A percentile compares a stretch with the other conserved stretches of the same genome.
These are phyloP conservation scores for Gymnobelideus leadbeateri DNA, from an alignment of 2,113 vertebrate genomes.

Conservation along the genomic window DNA sequence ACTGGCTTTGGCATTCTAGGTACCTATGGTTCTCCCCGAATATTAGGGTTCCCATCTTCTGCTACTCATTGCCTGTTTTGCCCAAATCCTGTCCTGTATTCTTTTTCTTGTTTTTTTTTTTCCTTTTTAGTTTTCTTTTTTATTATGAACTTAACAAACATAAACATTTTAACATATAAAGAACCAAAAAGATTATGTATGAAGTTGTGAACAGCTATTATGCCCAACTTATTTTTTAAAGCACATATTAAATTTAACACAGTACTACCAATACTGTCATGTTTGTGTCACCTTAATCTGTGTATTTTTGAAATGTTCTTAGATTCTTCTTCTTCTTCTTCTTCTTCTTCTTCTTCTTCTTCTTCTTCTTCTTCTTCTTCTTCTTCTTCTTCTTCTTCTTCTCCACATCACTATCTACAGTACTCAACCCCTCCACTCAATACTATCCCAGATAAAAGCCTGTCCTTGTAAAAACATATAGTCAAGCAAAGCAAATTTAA, in stretches of 20 bases:
- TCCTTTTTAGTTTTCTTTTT: neutral
- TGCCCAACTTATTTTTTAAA: neutral
- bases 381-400: neutral
- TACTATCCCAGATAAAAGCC: neutral
- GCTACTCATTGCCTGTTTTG: neutral
- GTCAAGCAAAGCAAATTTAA: neutral
- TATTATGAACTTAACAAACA: neutral
- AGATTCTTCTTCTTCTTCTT: neutral
- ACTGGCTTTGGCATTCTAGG: no score
- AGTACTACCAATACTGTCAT: neutral
- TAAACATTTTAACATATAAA: neutral
- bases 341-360: neutral
- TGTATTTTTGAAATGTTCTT: neutral
- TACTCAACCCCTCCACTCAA: neutral
- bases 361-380: neutral
- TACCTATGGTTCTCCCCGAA: no score
- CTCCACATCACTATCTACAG: neutral
- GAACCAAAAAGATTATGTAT: neutral
- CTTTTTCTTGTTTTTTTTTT: no score
- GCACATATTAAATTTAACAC: neutral
- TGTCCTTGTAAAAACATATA: neutral
- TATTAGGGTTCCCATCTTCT: neutral
- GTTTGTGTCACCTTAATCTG: neutral
- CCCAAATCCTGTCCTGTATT: neutral
- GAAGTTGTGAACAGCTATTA: neutral